phyloP scores from a whole-genome alignment of 2,113 vertebrate species.

The Sorex fumeus region DNA sequence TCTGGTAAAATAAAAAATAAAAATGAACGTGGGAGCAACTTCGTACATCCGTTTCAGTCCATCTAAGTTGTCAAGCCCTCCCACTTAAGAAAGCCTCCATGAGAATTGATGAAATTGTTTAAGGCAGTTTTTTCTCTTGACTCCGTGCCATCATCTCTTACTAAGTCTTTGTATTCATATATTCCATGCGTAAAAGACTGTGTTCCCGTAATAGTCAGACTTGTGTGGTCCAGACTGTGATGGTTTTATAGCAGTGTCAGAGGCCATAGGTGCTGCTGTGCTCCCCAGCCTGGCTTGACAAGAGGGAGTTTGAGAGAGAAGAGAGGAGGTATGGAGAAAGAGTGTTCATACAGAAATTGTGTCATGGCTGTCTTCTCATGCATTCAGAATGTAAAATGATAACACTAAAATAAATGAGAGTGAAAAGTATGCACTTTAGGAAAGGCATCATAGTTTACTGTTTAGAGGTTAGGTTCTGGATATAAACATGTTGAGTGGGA shows the following conservation, averaged over 20 bases:
- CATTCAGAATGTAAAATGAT: constrained; percentile 69
- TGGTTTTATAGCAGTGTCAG: constrained; percentile 79
- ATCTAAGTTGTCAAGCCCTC: constrained; percentile 82
- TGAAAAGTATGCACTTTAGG: not conserved
- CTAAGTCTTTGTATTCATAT: constrained; percentile 92
- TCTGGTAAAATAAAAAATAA: not conserved
- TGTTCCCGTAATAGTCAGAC: constrained; percentile 78
- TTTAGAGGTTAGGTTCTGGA: not conserved
- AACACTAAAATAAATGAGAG: constrained; percentile 6
- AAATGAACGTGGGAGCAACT: constrained; percentile 63
- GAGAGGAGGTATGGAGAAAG: constrained; percentile 81
- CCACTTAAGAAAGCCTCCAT: constrained; percentile 81
- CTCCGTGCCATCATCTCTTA: constrained; percentile 88
- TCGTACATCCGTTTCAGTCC: constrained; percentile 62
- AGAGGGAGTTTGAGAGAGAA: constrained; percentile 89
- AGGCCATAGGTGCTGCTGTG: constrained; percentile 81
- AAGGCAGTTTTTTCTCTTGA: constrained; percentile 84
- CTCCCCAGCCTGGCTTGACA: constrained; percentile 84
- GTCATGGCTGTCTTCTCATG: constrained; percentile 81
- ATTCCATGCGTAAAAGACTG: constrained; percentile 84
- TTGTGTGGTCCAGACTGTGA: constrained; percentile 73
- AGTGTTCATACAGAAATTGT: constrained; percentile 72
- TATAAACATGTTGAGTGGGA: not conserved
- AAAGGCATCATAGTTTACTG: not conserved
- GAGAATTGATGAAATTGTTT: constrained; percentile 82